Evolutionary conservation across 2,113 vertebrate genomes (phyloP).

Genomic region (Raja brachyura): DNA sequence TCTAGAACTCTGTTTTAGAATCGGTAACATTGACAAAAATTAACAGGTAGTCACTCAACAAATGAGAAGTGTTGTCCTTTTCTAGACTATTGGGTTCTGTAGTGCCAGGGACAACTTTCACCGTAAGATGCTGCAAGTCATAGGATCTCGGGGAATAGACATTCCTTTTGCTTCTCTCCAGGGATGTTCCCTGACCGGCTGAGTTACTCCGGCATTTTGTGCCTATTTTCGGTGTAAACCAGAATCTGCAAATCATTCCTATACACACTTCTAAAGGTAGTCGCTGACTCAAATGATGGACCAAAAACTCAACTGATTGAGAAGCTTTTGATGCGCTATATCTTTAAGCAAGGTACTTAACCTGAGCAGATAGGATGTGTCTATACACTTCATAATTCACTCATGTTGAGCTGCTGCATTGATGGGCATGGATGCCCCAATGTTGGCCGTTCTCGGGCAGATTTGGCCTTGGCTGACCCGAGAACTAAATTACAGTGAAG

Average conservation of each 20-base stretch:
- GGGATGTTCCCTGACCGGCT: too few species aligned
- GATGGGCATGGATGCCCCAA: slow-evolving; percentile 50
- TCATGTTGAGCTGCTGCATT: slow-evolving; percentile 59
- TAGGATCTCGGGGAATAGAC: background rate
- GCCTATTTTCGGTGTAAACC: too few species aligned
- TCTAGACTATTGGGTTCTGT: background rate
- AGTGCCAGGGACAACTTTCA: background rate
- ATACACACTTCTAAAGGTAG: slow-evolving; percentile 39
- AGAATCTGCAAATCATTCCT: too few species aligned
- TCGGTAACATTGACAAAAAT: slow-evolving; percentile 7
- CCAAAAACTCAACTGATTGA: slow-evolving; percentile 82
- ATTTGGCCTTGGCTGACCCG: slow-evolving; percentile 69
- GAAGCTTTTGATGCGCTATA: slow-evolving; percentile 53
- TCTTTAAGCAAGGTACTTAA: slow-evolving; percentile 56
- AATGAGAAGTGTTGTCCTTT: background rate
- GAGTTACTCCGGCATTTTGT: too few species aligned
- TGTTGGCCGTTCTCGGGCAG: slow-evolving; percentile 62
- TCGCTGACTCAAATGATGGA: slow-evolving; percentile 98
- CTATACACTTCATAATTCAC: background rate
- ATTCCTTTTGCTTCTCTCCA: too few species aligned
- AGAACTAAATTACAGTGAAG: slow-evolving; percentile 55
- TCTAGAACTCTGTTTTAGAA: background rate
- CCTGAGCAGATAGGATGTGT: too few species aligned
- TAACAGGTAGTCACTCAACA: background rate
- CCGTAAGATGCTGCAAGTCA: background rate